phyloP scores from a whole-genome alignment of 2,888 invertebrate genomes.

The Sycophila texana region DNA sequence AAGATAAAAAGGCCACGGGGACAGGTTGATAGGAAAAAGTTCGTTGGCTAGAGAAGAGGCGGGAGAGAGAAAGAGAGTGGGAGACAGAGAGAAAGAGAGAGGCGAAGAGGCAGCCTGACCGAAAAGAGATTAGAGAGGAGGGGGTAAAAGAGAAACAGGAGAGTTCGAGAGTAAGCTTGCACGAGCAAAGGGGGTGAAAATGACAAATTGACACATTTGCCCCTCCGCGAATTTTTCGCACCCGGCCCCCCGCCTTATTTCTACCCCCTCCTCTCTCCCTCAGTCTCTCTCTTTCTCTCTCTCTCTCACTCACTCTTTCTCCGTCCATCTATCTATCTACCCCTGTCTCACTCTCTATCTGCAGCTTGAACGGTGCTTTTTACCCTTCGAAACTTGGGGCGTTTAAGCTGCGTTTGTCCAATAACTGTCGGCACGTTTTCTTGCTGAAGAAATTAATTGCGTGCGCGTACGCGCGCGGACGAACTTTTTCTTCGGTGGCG shows the following conservation, averaged over 20 bases:
- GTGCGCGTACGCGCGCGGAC: background rate
- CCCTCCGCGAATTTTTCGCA: conserved; percentile 58
- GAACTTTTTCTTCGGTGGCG: background rate
- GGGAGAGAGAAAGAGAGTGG: background rate
- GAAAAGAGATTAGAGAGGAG: conserved; percentile 16
- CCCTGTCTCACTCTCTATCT: background rate
- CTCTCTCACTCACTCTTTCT: background rate
- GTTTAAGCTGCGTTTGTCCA: conserved; percentile 46
- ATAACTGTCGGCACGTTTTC: conserved; percentile 52
- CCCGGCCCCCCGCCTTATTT: conserved; percentile 23
- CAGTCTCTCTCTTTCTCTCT: background rate
- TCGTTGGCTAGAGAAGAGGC: background rate
- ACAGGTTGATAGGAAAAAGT: conserved; percentile 11
- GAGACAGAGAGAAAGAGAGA: background rate
- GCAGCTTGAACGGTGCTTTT: conserved; percentile 12
- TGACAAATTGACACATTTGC: conserved; percentile 70
- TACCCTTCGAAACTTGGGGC: conserved; percentile 35
- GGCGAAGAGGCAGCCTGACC: background rate
- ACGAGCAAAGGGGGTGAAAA: conserved; percentile 64
- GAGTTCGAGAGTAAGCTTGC: conserved; percentile 32
- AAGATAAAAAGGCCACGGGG: conserved; percentile 5
- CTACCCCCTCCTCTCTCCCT: background rate
- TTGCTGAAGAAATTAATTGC: conserved; percentile 50
- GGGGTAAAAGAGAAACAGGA: conserved; percentile 14
- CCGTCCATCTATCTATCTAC: background rate